Evolutionary conservation across 92 coral and sea anemone species (phyloP), one percentile per base, ranked within the genome.

Genomic region (Palythoa caribaeorum): DNA sequence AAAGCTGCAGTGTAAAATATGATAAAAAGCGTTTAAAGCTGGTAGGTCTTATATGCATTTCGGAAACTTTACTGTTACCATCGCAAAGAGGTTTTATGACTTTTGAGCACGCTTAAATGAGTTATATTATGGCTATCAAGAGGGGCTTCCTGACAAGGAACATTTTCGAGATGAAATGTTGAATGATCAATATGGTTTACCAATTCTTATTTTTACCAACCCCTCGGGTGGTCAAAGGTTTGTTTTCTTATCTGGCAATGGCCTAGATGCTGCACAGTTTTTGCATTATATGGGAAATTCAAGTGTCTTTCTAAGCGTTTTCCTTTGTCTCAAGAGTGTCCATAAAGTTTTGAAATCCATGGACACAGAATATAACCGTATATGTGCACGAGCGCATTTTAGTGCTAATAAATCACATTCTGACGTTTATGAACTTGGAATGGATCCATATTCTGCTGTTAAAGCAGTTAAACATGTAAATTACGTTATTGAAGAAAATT

Each of bases 121-220:
- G 44, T 44, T 77, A 4, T 77, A 77, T 5, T 77, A 62, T 47
- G 77, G 87, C 79, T 83, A 38, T 83, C 76, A 83, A 38, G 77
- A 65, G 70, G 87, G 87, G 37, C 10, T 62, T 83, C 87, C 87
- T 19, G 87, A 83, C 77, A 68, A 83, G 14, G 77, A 83, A 11
- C 87, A 83, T 83, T 83, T 83, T 83, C 87, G 77, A 66, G 87
- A 84, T 71, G 79, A 84, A 73, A 1, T 84, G 70, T 84, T 71
- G 38, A 84, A 37, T 51, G 88, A 85, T 85, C 88, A 73, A 6
- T 12, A 40, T 54, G 60, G 60, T 54, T 54, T 54, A 54, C 60
- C 60, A 54, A 12, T 54, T 54, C 60, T 54, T 12, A 54, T 54
- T 6, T 54, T 54, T 12, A 54, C 60, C 8, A 54, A 54, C 8